These are phyloP conservation scores for Psittacara wagleri DNA, from an alignment of 2,113 vertebrate species.

Conservation along the genomic window DNA sequence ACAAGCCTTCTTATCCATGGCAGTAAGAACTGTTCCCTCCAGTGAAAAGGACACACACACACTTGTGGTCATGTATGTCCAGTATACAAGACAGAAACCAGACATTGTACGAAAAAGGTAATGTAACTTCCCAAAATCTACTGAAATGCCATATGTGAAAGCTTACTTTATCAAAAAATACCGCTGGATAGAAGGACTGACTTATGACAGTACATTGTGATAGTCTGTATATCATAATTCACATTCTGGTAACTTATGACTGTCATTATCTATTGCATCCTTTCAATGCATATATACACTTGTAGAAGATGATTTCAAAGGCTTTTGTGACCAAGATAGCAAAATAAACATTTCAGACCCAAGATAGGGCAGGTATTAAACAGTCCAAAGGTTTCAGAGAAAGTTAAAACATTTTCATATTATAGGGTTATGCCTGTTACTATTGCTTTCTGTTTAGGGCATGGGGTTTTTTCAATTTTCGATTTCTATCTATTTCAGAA, in stretches of 20 bases:
- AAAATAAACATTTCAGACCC: neutral
- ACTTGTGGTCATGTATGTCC: neutral
- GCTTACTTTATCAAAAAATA: neutral
- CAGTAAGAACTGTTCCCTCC: neutral
- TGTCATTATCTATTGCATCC: neutral
- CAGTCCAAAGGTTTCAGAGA: neutral
- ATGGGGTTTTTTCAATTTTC: neutral
- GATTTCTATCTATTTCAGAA: neutral
- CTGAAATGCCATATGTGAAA: neutral
- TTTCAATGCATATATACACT: neutral
- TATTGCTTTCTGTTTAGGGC: neutral
- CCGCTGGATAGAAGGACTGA: rapidly evolving
- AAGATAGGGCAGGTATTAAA: neutral
- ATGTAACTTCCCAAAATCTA: neutral
- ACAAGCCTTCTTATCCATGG: rapidly evolving
- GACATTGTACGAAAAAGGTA: rapidly evolving
- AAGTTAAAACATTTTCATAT: neutral
- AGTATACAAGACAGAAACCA: neutral
- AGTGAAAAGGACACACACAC: neutral
- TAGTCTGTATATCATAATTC: neutral
- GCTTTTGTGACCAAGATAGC: neutral
- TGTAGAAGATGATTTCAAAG: neutral
- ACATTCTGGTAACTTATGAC: neutral
- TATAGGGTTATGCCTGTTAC: neutral
- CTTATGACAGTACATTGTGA: neutral